Evolutionary conservation across 2,888 invertebrate species (phyloP), one percentile per base, ranked within the genome.

Genomic region (Lingula anatina): DNA sequence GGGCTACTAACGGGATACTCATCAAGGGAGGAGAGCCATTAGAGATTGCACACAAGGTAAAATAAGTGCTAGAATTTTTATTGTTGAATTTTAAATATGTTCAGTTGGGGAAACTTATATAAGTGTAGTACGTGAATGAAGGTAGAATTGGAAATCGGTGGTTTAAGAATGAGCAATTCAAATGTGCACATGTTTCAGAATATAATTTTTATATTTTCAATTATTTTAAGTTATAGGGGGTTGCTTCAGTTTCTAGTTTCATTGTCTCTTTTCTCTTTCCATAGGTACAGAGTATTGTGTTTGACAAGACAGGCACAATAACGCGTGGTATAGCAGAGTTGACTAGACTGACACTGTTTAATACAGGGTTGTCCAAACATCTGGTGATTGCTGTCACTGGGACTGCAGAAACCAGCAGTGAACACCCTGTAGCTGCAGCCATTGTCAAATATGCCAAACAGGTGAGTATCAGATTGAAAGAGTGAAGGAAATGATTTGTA

Each of bases 231-330:
- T 43, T 28, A 26, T 20, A 2, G 5, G 20, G 31, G 20, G n/a
- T 27, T 21, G 27, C 18, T 20, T 46, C 15, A 9, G 15, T 15
- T 46, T 5, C n/a, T n/a, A n/a, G n/a, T n/a, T n/a, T n/a, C n/a
- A 3, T 28, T 18, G n/a, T 5, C 18, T 46, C 5, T 46, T 46
- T 23, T 37, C 23, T 40, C 25, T 40, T 23, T 36, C 52, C 57
- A 1, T 73, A 87, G 87, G 85, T 90, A 0, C 90, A 90, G 66
- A 89, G 89, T 1, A 86, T 99, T 12, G 91, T 99, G 49, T 97
- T 99, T 77, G 99, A 99, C 78, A 99, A 99, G 79, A 99, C 99
- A 0, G 99, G 99, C 15, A 99, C 97, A 0, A 87, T 99, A 2
- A 99, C 97, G 0, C 85, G 88, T 50, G 97, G 97, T 7, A 64